A percentile compares a stretch with the other conserved stretches of the same genome.
phyloP scores from a whole-genome alignment of 2,888 invertebrate species.

The Ennomos erosarius region DNA sequence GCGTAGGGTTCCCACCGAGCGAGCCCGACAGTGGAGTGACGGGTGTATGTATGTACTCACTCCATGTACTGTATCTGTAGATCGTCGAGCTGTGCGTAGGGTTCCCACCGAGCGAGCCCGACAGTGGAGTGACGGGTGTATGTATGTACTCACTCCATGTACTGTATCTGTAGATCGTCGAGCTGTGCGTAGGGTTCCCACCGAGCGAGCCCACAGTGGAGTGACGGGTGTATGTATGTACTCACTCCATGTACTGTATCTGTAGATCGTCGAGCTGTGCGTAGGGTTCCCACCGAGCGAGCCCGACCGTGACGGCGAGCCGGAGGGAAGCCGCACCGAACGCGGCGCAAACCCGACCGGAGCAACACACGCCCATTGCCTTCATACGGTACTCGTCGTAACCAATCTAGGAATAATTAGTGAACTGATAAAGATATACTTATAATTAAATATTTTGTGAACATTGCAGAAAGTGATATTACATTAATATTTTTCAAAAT shows the following conservation, averaged over 20 bases:
- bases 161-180: no score
- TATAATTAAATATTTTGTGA: no score
- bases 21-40: no score
- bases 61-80: slow-evolving; percentile 66
- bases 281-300: slow-evolving; percentile 74
- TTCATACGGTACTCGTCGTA: slow-evolving; percentile 79
- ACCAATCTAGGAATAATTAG: slow-evolving; percentile 60
- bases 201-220: no score
- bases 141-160: no score
- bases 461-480: no score
- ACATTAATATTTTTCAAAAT: no score
- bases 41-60: slow-evolving; percentile 52
- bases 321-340: slow-evolving; percentile 63
- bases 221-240: slow-evolving; percentile 18
- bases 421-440: no score
- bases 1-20: no score
- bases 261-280: slow-evolving; percentile 73
- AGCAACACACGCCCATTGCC: slow-evolving; percentile 70
- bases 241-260: slow-evolving; percentile 70
- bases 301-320: slow-evolving; percentile 68
- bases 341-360: slow-evolving; percentile 70
- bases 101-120: slow-evolving; percentile 73
- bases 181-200: slow-evolving; percentile 54
- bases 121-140: slow-evolving; percentile 42
- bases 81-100: slow-evolving; percentile 75